These are phyloP conservation scores for Solea solea DNA, from an alignment of 2,113 vertebrate genomes.

Conservation along the genomic window DNA sequence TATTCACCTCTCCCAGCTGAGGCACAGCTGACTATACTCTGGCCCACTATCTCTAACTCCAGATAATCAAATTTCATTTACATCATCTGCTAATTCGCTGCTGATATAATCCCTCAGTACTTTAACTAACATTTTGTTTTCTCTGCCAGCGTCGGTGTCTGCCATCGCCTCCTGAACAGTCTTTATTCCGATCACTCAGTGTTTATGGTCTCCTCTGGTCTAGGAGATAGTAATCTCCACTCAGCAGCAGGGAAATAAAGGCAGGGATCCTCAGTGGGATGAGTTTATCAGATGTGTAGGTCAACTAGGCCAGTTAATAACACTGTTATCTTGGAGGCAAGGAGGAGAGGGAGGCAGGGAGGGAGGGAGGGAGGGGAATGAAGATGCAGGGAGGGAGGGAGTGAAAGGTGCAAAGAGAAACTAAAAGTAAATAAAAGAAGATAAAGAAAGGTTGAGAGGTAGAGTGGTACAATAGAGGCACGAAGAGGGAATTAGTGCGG, in stretches of 20 bases:
- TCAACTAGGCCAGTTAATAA: conserved; percentile 80
- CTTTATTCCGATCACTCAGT: conserved; percentile 54
- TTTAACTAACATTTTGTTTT: conserved; percentile 57
- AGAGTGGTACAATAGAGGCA: conserved; percentile 28
- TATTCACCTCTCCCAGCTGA: conserved; percentile 74
- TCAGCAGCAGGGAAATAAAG: conserved; percentile 52
- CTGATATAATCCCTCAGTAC: conserved; percentile 73
- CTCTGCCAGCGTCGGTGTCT: conserved; percentile 34
- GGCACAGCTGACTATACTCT: conserved; percentile 77
- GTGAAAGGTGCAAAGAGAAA: conserved; percentile 39
- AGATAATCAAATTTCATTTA: conserved; percentile 74
- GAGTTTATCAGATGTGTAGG: conserved; percentile 76
- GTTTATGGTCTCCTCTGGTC: conserved; percentile 61
- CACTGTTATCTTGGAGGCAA: conserved; percentile 73
- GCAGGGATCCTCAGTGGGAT: conserved; percentile 64
- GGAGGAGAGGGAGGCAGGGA: conserved; percentile 24
- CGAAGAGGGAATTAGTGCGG: conserved; percentile 60
- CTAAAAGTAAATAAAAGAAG: conserved; percentile 63
- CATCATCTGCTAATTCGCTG: conserved; percentile 73
- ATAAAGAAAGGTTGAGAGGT: conserved; percentile 32
- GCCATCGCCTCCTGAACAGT: conserved; percentile 45
- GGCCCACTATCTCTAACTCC: conserved; percentile 64
- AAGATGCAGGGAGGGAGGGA: background rate
- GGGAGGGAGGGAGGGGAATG: too few relatives aligned
- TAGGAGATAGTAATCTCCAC: conserved; percentile 63